These are phyloP conservation scores for Emys orbicularis DNA, from an alignment of 2,797 vertebrate species.

Conservation along the genomic window DNA sequence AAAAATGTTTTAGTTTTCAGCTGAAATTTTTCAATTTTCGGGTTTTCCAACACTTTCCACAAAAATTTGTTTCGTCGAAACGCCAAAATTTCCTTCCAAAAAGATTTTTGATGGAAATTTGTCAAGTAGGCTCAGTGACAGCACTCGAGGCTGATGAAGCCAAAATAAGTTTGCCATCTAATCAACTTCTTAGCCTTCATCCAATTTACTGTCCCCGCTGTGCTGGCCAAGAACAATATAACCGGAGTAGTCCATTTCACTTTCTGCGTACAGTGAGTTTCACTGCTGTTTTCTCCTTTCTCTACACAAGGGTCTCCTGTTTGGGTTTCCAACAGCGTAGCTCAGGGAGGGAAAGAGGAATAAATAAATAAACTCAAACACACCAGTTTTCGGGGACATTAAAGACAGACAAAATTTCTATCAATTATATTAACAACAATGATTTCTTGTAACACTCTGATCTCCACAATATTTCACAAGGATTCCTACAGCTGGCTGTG, in stretches of 20 bases:
- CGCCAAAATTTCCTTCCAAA: too few species aligned
- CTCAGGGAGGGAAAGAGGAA: background rate
- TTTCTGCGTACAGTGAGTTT: background rate
- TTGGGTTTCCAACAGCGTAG: background rate
- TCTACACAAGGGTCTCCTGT: background rate
- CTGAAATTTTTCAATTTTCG: background rate
- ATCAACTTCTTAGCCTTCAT: background rate
- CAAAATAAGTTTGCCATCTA: constrained; percentile 1
- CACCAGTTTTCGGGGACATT: background rate
- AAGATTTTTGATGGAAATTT: background rate
- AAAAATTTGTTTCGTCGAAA: background rate
- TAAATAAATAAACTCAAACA: background rate
- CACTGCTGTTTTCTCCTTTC: background rate
- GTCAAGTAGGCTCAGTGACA: background rate
- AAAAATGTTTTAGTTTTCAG: background rate
- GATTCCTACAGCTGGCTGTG: background rate
- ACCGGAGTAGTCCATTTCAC: rapidly evolving
- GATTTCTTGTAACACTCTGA: background rate
- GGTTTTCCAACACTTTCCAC: background rate
- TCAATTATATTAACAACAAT: background rate
- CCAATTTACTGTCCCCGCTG: background rate
- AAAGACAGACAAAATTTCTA: background rate
- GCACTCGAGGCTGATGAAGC: background rate
- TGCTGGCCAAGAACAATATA: background rate
- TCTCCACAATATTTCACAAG: background rate